Conservation (phyloP, 2,888 invertebrate genomes). For the Luperina testacea region DNA sequence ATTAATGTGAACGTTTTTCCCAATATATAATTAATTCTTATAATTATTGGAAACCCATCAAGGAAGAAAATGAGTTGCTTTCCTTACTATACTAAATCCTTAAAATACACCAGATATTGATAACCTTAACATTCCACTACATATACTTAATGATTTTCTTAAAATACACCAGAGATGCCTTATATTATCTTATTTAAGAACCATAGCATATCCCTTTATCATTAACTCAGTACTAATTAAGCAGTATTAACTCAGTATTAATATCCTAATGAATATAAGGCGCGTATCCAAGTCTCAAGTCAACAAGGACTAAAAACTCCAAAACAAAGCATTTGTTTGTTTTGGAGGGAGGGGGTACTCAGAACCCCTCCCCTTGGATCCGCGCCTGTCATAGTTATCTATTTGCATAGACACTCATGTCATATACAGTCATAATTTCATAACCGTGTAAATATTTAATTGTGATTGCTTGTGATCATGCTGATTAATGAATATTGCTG, state of each 20-base stretch:
- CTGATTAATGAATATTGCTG: not conserved
- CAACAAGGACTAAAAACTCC: conserved; percentile 7
- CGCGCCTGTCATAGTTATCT: conserved; percentile 35
- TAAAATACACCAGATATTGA: conserved; percentile 13
- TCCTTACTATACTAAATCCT: not conserved
- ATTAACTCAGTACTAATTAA: not conserved
- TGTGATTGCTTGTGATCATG: not conserved
- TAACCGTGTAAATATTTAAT: conserved; percentile 5
- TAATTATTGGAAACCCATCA: not conserved
- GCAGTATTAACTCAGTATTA: not conserved
- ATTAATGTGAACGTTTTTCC: not conserved
- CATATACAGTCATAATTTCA: conserved; percentile 8
- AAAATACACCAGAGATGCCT: conserved; percentile 14
- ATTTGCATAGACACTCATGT: conserved; percentile 15
- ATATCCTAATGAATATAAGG: not conserved
- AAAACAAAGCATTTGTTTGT: conserved; percentile 16
- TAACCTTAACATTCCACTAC: not conserved
- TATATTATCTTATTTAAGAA: not conserved
- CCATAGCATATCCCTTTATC: not conserved
- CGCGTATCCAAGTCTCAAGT: conserved; percentile 37
- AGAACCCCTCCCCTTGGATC: conserved; percentile 21
- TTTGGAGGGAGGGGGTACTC: conserved; percentile 23
- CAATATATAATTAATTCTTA: not conserved
- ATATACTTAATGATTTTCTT: not conserved
- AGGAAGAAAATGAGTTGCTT: too few relatives aligned